Conservation (phyloP, 2,797 vertebrate species). For the Peromyscus aztecus region DNA sequence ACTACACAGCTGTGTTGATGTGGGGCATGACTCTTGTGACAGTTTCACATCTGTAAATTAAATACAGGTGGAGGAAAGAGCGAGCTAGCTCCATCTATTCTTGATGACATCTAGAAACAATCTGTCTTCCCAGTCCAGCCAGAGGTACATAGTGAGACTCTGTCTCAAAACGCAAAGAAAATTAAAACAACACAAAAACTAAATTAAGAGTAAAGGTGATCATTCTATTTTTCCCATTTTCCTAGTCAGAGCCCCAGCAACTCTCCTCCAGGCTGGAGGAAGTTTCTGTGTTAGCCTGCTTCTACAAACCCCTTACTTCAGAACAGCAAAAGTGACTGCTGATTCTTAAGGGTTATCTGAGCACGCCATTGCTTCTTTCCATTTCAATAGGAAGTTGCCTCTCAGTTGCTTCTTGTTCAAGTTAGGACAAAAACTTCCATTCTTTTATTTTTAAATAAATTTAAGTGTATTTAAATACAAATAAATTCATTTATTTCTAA, state of each 20-base stretch:
- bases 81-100: background rate
- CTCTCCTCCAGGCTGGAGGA: background rate
- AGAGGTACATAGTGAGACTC: background rate
- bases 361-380: background rate
- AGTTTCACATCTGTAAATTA: background rate
- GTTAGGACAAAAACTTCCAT: background rate
- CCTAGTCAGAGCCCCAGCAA: background rate
- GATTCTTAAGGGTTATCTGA: conserved; percentile 1
- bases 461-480: background rate
- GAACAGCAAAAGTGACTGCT: conserved; percentile 7
- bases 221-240: background rate
- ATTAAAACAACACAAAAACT: background rate
- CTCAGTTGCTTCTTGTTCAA: background rate
- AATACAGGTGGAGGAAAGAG: conserved; percentile 30
- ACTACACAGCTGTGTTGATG: background rate
- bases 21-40: background rate
- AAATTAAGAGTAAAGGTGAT: background rate
- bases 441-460: background rate
- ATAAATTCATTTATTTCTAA: background rate
- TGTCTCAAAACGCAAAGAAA: background rate
- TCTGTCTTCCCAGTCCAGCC: background rate
- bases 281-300: background rate
- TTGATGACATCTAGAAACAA: background rate
- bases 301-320: background rate
- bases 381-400: conserved; percentile 1